phyloP scores from a whole-genome alignment of 1,140 invertebrate species.

The Drosophila repleta region DNA sequence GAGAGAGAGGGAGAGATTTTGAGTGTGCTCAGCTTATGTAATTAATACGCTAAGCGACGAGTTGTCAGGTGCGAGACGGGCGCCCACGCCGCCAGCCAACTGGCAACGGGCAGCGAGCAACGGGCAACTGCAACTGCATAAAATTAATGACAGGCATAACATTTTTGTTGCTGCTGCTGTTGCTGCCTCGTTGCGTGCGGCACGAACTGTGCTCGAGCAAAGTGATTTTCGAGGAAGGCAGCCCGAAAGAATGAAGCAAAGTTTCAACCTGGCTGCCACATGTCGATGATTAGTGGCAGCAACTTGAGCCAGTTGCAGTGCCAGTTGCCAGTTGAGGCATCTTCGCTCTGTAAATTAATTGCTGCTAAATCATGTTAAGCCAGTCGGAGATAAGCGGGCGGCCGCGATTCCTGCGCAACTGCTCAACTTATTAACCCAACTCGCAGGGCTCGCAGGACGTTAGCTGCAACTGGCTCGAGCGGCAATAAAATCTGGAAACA shows the following conservation, averaged over 20 bases:
- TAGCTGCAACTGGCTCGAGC: conserved; percentile 22
- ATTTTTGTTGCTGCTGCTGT: conserved; percentile 20
- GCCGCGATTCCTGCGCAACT: not conserved
- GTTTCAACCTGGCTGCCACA: conserved; percentile 23
- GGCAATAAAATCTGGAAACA: conserved; percentile 51
- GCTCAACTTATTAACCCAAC: conserved; percentile 37
- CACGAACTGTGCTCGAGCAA: conserved; percentile 30
- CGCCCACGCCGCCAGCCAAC: no score
- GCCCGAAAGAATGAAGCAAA: not conserved
- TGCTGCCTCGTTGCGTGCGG: conserved; percentile 23
- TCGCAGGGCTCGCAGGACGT: no score
- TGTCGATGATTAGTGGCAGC: conserved; percentile 39
- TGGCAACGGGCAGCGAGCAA: not conserved
- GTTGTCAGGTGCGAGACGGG: no score
- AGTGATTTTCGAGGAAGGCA: conserved; percentile 32
- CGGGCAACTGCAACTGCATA: conserved; percentile 33
- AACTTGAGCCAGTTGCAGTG: not conserved
- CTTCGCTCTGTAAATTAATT: conserved; percentile 11
- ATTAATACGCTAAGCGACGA: conserved; percentile 41
- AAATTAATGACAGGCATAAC: conserved; percentile 50
- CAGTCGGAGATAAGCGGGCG: not conserved
- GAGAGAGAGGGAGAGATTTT: no score
- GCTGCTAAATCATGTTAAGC: conserved; percentile 21
- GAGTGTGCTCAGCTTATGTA: conserved; percentile 32
- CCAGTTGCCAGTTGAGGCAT: no score